Base-by-base conservation (phyloP, 1,140 invertebrate species). In the Coptotermes formosanus region DNA sequence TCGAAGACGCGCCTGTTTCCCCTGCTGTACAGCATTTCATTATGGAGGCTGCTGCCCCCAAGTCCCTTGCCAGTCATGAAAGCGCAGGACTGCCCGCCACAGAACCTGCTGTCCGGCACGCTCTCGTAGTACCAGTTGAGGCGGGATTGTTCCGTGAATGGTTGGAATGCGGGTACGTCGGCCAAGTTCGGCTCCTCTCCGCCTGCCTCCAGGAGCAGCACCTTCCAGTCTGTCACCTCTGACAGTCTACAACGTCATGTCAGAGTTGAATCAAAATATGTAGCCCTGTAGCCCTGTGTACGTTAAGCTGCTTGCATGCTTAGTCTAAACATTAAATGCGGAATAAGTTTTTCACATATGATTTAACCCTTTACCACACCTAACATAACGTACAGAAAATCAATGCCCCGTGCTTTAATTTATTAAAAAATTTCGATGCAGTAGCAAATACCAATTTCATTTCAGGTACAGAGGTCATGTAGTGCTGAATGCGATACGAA, bases 1-100 rank as follows among this genome's bases (percentile, higher is more conserved):
- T 99, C 96, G 89, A 97, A 94, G 89, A 95, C 94, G 38, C 88
- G 87, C 38, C 92, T 91, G 90, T 95, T 90, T 0, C 95, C 93
- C 88, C 95, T 93, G 3, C 93, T 92, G 89, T 95, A 95, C 25
- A 94, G 92, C 94, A 95, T 93, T 75, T 92, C 93, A 89, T 95
- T 95, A 14, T 95, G 91, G 11, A 92, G 91, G 23, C 92, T 93
- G 14, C 92, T 92, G 16, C 94, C 94, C 32, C 94, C 94, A 86
- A 93, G 85, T 7, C 89, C 89, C 89, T 91, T 92, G 12, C 91
- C 91, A 84, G 89, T 87, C 21, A 91, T 89, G 88, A 88, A 90
- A 59, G 90, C 90, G 85, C 91, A 92, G 4, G 83, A 38, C 83
- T 84, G 83, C n/a, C 83, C 32, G 12, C 38, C 83, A 38, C 83